Base-by-base conservation (phyloP, 2,888 invertebrate genomes). In the Noctua comes region DNA sequence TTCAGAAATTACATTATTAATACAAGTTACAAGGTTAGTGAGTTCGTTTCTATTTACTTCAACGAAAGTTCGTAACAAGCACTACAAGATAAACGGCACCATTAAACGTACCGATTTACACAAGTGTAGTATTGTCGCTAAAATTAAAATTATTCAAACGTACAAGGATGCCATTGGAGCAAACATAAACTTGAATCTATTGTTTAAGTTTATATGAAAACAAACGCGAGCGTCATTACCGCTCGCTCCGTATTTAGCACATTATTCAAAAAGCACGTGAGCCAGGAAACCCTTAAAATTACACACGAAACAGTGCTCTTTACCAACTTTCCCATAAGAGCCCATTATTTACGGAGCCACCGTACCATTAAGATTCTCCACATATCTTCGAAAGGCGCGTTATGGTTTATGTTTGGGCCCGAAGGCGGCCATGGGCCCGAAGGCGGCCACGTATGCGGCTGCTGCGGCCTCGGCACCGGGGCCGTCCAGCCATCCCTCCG, bases 311-410 rank as follows among this genome's bases (percentile, higher is more conserved):
- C 96, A 96, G 94, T 96, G 96, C 96, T 95, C 95, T 95, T 95
- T 94, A 95, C 94, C 94, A 97, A 97, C 95, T 97, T 97, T 96
- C 96, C 96, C 96, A 96, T 96, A 97, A 96, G 96, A 96, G 96
- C 95, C 96, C 96, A 97, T 97, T 96, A 97, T 97, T 97, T 96
- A 96, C 96, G 94, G 90, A 96, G 95, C 95, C 95, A 96, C 95
- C 95, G 96, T 95, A 96, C 96, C 96, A 96, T 97, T 96, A 96
- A 96, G 96, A 97, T 96, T 96, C 96, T 95, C 96, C 95, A 96
- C 96, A 96, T 96, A 96, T 97, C 96, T 96, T 96, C 96, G 96
- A 94, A 96, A 96, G 95, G 94, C 96, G 95, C 94, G 95, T 95
- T 96, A 97, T 97, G 96, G 96, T 96, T n/a, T n/a, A n/a, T n/a